Evolutionary conservation across 2,888 invertebrate species (phyloP).

Genomic region (Agrochola litura): DNA sequence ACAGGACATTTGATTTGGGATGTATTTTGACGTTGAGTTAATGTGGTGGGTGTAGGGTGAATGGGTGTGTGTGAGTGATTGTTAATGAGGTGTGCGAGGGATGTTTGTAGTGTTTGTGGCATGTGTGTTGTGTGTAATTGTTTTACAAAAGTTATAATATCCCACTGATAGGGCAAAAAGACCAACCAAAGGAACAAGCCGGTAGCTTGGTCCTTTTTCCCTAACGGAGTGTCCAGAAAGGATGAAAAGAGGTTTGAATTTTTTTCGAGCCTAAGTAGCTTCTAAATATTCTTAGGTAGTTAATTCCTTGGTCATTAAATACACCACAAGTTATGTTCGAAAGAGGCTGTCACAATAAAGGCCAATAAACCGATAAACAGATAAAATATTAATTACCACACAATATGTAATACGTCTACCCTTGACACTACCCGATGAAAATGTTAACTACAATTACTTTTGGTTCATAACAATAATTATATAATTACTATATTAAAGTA

Average conservation of each 20-base stretch:
- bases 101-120: too few relatives aligned
- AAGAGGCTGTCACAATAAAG: constrained; percentile 10
- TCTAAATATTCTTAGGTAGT: background rate
- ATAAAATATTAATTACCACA: constrained; percentile 35
- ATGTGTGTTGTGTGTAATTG: too few relatives aligned
- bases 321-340: background rate
- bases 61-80: too few relatives aligned
- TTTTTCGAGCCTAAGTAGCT: background rate
- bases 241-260: background rate
- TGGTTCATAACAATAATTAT: constrained; percentile 23
- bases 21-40: too few relatives aligned
- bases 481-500: constrained; percentile 42
- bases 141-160: background rate
- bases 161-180: background rate
- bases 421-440: constrained; percentile 42
- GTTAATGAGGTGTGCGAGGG: too few relatives aligned
- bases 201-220: background rate
- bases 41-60: too few relatives aligned
- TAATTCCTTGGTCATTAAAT: background rate
- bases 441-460: constrained; percentile 59
- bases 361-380: constrained; percentile 14
- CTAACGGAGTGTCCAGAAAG: background rate
- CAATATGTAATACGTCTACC: constrained; percentile 27
- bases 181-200: background rate
- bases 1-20: too few relatives aligned